phyloP scores from a whole-genome alignment of 1,140 invertebrate species.

The Aphaenogaster ashmeadi region DNA sequence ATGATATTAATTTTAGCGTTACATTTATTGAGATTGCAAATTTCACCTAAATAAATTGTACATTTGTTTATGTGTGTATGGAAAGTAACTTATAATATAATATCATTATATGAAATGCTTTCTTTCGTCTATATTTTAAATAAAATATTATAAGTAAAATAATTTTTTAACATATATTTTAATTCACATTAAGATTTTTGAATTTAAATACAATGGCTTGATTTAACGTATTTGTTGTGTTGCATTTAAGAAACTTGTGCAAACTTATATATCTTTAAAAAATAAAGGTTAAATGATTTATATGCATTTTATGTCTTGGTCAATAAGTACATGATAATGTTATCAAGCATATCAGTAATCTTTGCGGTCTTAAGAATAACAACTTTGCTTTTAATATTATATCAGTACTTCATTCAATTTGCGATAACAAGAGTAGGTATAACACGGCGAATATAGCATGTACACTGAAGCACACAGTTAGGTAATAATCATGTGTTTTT shows the following conservation, averaged over 20 bases:
- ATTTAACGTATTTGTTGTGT: background rate
- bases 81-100: background rate
- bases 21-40: background rate
- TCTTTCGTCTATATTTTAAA: background rate
- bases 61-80: background rate
- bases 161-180: background rate
- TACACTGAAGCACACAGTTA: background rate
- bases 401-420: constrained; percentile 10
- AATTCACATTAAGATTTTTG: background rate
- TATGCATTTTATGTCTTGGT: background rate
- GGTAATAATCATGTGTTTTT: too few relatives aligned
- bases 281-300: background rate
- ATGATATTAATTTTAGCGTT: background rate
- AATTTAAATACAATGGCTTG: background rate
- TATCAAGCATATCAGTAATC: constrained; percentile 25
- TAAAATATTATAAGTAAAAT: background rate
- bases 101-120: background rate
- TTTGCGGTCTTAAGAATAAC: background rate
- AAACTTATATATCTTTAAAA: background rate
- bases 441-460: background rate
- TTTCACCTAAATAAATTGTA: background rate
- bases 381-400: constrained; percentile 2
- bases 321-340: constrained; percentile 15
- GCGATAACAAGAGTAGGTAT: constrained; percentile 4
- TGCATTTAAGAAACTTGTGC: background rate